Conservation (phyloP, 2,797 vertebrate genomes). For the Urosaurus nigricauda region DNA sequence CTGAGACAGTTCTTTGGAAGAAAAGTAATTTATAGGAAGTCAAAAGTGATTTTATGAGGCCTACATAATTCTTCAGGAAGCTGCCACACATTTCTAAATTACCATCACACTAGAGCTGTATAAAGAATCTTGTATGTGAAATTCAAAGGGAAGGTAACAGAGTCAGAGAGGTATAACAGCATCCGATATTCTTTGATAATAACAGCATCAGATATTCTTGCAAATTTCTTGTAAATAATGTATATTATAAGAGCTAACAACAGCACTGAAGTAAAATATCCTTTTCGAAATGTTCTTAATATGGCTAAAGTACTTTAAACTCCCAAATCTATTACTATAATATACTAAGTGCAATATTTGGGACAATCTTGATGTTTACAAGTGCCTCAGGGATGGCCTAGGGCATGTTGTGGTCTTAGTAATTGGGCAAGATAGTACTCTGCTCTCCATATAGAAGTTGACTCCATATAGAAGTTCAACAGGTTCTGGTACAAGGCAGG, state of each 20-base stretch:
- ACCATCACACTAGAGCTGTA: background rate
- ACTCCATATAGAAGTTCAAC: no score
- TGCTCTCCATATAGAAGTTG: no score
- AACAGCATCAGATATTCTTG: background rate
- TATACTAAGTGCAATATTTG: no score
- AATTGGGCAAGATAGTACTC: no score
- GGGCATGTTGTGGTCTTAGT: no score
- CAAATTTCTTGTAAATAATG: background rate
- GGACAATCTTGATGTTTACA: no score
- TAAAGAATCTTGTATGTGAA: background rate
- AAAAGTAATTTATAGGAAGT: background rate
- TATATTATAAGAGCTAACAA: background rate
- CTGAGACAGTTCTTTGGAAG: background rate
- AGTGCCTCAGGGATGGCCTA: no score
- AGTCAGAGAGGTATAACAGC: background rate
- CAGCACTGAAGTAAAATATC: background rate
- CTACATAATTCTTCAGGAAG: background rate
- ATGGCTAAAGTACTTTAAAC: no score
- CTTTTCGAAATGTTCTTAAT: background rate
- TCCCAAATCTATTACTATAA: no score
- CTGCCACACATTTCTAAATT: background rate
- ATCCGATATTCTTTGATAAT: background rate
- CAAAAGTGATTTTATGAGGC: background rate
- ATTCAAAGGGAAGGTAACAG: background rate
- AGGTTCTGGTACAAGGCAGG: no score